Evolutionary conservation across 1,140 invertebrate species (phyloP).

Genomic region (Drosophila athabasca): DNA sequence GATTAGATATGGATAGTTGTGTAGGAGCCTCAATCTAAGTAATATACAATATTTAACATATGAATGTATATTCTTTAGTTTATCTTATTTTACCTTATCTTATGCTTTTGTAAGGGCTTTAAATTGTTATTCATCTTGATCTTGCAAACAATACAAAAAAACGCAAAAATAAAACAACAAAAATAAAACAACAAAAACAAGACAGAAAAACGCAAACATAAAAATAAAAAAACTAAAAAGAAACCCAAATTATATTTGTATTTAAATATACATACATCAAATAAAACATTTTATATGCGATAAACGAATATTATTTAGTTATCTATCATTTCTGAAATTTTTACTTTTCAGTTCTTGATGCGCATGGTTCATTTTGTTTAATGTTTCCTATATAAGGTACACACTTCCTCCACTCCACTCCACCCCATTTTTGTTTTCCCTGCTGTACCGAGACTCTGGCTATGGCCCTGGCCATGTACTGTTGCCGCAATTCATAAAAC

Average conservation of each 20-base stretch:
- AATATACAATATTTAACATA: conserved; percentile 29
- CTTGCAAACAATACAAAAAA: conserved; percentile 38
- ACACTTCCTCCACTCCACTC: too few species aligned
- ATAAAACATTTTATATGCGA: conserved; percentile 71
- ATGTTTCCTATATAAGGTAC: neutral
- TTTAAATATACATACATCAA: conserved; percentile 62
- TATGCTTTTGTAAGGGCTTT: conserved; percentile 71
- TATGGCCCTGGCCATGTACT: too few species aligned
- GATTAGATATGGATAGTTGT: neutral
- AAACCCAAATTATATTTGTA: conserved; percentile 75
- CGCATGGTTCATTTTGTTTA: conserved; percentile 2
- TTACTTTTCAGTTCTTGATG: conserved; percentile 9
- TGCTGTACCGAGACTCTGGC: too few species aligned
- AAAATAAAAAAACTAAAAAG: conserved; percentile 11
- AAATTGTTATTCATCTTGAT: conserved; percentile 76
- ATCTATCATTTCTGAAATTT: neutral
- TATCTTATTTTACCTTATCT: conserved; percentile 52
- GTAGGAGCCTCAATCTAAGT: conserved; percentile 16
- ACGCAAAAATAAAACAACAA: neutral
- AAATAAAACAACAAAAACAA: conserved; percentile 28
- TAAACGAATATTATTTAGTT: conserved; percentile 35
- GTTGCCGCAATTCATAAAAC: too few species aligned
- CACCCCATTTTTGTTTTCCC: too few species aligned
- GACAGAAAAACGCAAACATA: conserved; percentile 15
- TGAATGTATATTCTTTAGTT: conserved; percentile 43